Evolutionary conservation across 92 coral and sea anemone species (phyloP).

Genomic region (Hydrozoanthus gracilis): DNA sequence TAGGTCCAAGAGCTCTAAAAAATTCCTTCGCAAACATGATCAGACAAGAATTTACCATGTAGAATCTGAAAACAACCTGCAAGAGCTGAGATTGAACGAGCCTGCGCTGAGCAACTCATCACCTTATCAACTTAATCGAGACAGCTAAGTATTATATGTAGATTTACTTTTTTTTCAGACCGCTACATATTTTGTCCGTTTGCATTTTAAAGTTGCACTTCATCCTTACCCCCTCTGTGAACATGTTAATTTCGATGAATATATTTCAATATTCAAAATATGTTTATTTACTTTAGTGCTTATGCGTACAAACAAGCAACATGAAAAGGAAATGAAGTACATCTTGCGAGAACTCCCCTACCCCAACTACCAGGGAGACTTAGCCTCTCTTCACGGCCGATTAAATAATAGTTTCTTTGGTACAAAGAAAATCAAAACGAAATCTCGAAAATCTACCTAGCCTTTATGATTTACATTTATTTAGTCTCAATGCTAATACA

Average conservation of each 20-base stretch:
- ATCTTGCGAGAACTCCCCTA: no score
- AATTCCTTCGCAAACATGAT: slow-evolving; percentile 45
- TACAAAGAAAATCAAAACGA: background rate
- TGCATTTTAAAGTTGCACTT: slow-evolving; percentile 4
- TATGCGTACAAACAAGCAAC: no score
- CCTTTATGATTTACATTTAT: background rate
- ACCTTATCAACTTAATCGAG: background rate
- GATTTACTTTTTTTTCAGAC: no score
- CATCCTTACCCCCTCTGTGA: slow-evolving; percentile 17
- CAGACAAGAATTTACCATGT: slow-evolving; percentile 34
- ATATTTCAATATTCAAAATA: no score
- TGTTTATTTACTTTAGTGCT: no score
- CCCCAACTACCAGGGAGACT: no score
- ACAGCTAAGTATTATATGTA: background rate
- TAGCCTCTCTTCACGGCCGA: background rate
- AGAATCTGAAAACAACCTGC: slow-evolving; percentile 31
- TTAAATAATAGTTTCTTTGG: slow-evolving; percentile 1
- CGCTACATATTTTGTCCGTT: background rate
- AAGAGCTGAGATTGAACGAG: slow-evolving; percentile 14
- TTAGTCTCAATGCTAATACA: background rate
- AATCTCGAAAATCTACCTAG: background rate
- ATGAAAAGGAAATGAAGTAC: no score
- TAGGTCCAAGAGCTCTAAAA: slow-evolving; percentile 37
- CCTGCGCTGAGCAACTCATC: background rate
- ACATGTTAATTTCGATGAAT: background rate